Base-by-base conservation (phyloP, 2,888 invertebrate species). In the Folsomia candida region DNA sequence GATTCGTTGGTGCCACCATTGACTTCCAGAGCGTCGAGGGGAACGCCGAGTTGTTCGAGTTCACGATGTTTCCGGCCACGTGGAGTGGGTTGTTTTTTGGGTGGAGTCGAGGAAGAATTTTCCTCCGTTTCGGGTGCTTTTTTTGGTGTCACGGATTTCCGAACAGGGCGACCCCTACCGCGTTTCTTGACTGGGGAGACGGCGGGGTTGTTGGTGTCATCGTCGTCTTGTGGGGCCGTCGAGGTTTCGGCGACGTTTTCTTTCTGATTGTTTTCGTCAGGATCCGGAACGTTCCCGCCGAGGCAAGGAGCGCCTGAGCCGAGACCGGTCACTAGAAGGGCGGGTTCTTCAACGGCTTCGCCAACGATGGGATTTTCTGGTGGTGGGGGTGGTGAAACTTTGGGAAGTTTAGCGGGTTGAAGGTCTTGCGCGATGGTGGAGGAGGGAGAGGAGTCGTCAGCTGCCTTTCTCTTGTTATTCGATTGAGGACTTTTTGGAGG, bases 281-380 rank as follows among this genome's bases (percentile, higher is more conserved):
- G 6, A 51, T 51, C 62, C 57, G 67, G 64, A 62, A 62, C 76
- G 74, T 79, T 80, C 28, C 80, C 80, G 6, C 78, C 80, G 64
- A 79, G 74, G 51, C 76, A 75, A 57, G 90, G 89, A 24, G 82
- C 84, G 2, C 93, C 93, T 78, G 83, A 86, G 54, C 93, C 93
- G 80, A 88, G 88, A 0, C 91, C 92, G 78, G 85, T 86, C 81
- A 92, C 86, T 82, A 86, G 88, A 84, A 90, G 85, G 0, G 90
- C 84, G 0, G 88, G 87, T 83, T 93, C 93, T 81, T 88, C 89
- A 68, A 93, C 89, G 77, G 86, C 87, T 81, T 91, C 91, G 27
- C 91, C 88, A 64, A 90, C 81, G 24, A 80, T 78, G n/a, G 79
- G 78, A 71, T 79, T 76, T 51, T 68, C 71, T n/a, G 62, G 29